Conservation (phyloP, 1,140 invertebrate genomes). For the Drosophila azteca region DNA sequence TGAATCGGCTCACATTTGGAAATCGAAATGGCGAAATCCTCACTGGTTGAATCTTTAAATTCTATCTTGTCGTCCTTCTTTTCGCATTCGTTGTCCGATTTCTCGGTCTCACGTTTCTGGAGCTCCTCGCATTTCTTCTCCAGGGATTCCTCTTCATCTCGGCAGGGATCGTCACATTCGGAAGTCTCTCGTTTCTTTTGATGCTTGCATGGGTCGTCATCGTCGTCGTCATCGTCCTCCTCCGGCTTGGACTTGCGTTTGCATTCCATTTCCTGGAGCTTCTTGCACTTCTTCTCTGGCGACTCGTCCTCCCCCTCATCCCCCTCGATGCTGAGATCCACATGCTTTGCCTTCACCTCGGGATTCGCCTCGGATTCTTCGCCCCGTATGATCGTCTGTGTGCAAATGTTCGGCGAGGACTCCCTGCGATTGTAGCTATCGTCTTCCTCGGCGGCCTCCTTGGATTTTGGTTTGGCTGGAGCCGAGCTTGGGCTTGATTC, state of each 20-base stretch:
- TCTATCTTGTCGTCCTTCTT: neutral
- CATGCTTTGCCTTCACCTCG: conserved; percentile 54
- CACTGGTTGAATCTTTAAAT: too few species aligned
- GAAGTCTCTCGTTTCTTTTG: too few species aligned
- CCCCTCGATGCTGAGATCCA: conserved; percentile 19
- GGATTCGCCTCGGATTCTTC: conserved; percentile 13
- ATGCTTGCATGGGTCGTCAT: too few species aligned
- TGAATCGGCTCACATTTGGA: neutral
- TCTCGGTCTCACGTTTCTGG: neutral
- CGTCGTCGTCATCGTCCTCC: too few species aligned
- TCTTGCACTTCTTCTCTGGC: neutral
- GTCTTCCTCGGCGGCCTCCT: too few species aligned
- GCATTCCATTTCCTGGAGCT: conserved; percentile 1
- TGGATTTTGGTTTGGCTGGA: neutral
- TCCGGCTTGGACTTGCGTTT: conserved; percentile 1
- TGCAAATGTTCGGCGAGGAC: conserved; percentile 39
- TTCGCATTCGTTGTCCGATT: neutral
- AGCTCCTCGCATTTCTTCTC: neutral
- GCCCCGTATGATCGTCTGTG: conserved; percentile 52
- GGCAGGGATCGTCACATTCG: too few species aligned
- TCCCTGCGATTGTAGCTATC: too few species aligned
- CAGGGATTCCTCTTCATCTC: neutral
- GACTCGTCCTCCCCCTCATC: neutral
- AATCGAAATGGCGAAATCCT: too few species aligned
- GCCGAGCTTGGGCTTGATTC: neutral